Evolutionary conservation across 1,140 invertebrate species (phyloP), one percentile per base, ranked within the genome.

Genomic region (Nasonia vitripennis): DNA sequence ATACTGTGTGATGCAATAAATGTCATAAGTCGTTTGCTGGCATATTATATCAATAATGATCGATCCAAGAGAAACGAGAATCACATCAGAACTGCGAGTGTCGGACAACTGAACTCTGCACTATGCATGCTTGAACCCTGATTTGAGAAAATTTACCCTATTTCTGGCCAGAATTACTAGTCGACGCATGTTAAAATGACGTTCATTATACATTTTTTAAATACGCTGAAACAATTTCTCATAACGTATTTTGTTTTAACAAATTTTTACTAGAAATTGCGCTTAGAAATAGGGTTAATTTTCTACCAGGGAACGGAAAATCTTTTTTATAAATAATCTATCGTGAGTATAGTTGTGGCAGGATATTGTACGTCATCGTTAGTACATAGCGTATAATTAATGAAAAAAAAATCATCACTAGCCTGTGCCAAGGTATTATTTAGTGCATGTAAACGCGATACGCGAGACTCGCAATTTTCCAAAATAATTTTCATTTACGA

Each of bases 1-100:
- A 34, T 34, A 78, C 77, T 78, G 51, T 78, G 77, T 78, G 9
- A 62, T 67, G 75, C 45, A 78, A 78, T 78, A 51, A 9, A 51
- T 34, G 14, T 12, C 10, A 20, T 27, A 10, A n/a, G 11, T 78
- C 45, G 10, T 31, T 74, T 34, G 37, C 23, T 78, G 31, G 10
- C 77, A 23, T 62, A 62, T 78, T 78, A 62, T 34, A 48, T 55
- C 77, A 62, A 51, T 62, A 48, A 62, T 78, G 77, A 17, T 37
- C 10, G 0, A 45, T 45, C 41, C 6, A 7, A 45, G 41, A 17
- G 31, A 11, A 71, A 71, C 4, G 10, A 71, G 27, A 34, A 34
- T 27, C 11, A 34, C 4, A 37, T 37, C 3, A n/a, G 9, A 4
- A 11, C 68, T 12, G 27, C 9, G 27, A 27, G 6, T 62, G 4